Evolutionary conservation across 2,113 vertebrate genomes (phyloP), one percentile per base, ranked within the genome.

Genomic region (Coracopsis vasa): DNA sequence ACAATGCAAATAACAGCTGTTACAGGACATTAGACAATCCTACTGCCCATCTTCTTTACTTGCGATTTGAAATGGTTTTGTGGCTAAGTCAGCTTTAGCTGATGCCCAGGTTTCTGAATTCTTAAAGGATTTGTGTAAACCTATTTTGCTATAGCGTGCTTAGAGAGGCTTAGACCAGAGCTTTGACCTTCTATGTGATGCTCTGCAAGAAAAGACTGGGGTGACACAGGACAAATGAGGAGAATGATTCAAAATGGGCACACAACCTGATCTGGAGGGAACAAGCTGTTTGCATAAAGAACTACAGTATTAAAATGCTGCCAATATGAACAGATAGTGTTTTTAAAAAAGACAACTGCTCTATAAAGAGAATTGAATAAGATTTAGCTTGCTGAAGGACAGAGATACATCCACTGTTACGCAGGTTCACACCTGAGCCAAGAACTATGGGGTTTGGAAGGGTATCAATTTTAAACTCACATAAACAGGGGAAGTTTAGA

Each of bases 61-160:
- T 86, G 53, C 48, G 72, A 93, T 91, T 91, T 83, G 44, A 96
- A 91, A 88, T 83, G 60, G 39, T 54, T 95, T 84, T 92, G 74
- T 64, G 53, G 44, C 69, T 95, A 92, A 96, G 73, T 39, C 74
- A 84, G 67, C 90, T 94, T 93, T 75, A 95, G 78, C 54, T 92
- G 79, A 88, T 90, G 73, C 37, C 79, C 24, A 51, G 69, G 51
- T 93, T 92, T 95, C 91, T 91, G 85, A 95, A 97, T 94, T 94
- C 93, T 86, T 90, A 89, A 95, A 87, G 87, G 91, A 95, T 95
- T 96, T 95, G 33, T 87, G 73, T 96, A 96, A 96, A 96, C 64
- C 87, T 94, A 66, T 96, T 97, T 95, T 94, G 64, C 77, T 89
- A 58, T 15, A 74, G 74, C 83, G 88, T 92, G 66, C 92, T 92